phyloP scores from a whole-genome alignment of 2,113 vertebrate genomes.

The Columba janthina region DNA sequence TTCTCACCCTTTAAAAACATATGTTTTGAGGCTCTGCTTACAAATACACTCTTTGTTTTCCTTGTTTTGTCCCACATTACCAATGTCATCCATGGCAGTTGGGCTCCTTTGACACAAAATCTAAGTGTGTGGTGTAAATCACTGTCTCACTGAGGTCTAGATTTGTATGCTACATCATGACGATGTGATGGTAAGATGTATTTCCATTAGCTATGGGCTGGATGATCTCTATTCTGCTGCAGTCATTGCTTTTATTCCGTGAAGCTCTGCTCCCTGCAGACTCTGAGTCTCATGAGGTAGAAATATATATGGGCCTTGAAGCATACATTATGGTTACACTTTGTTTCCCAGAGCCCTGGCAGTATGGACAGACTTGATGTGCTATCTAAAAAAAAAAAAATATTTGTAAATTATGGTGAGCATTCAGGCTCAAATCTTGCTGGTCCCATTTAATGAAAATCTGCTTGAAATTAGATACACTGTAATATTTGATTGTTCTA shows the following conservation, averaged over 20 bases:
- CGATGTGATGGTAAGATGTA: neutral
- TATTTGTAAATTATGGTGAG: neutral
- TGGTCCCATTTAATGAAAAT: constrained; percentile 30
- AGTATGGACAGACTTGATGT: neutral
- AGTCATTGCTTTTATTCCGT: neutral
- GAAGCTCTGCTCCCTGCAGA: neutral
- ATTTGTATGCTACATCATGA: neutral
- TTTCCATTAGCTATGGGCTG: neutral
- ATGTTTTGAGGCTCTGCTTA: neutral
- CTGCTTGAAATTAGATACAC: neutral
- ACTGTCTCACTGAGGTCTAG: neutral
- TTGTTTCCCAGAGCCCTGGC: neutral
- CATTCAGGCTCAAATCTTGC: neutral
- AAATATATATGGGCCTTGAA: neutral
- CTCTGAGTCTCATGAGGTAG: neutral
- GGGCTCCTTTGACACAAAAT: neutral
- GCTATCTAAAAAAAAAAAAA: neutral
- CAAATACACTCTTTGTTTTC: neutral
- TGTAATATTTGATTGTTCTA: neutral
- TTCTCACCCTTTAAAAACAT: neutral
- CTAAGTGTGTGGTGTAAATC: neutral
- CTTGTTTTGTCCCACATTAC: neutral
- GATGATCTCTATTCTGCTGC: neutral
- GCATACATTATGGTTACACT: neutral
- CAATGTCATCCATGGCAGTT: neutral